Evolutionary conservation across 2,888 invertebrate genomes (phyloP).

Genomic region (Romanomermis culicivorax): DNA sequence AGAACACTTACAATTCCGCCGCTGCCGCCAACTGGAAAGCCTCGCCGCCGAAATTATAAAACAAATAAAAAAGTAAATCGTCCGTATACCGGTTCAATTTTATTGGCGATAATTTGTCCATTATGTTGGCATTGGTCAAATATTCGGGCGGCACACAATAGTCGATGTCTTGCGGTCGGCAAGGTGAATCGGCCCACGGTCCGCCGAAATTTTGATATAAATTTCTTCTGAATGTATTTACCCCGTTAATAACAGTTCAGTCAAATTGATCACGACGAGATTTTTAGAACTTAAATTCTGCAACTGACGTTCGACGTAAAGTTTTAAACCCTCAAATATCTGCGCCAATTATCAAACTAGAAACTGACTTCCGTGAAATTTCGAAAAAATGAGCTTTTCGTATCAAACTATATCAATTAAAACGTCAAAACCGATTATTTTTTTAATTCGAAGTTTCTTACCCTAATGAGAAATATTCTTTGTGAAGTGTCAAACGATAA

Average conservation of each 20-base stretch:
- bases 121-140: slow-evolving; percentile 81
- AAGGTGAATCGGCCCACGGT: slow-evolving; percentile 92
- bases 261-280: too few species aligned
- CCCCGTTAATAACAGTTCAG: background rate
- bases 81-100: slow-evolving; percentile 87
- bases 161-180: slow-evolving; percentile 81
- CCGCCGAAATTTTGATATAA: slow-evolving; percentile 95
- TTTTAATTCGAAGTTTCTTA: too few species aligned
- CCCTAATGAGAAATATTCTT: too few species aligned
- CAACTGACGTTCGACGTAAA: background rate
- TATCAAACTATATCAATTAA: too few species aligned
- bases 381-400: too few species aligned
- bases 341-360: too few species aligned
- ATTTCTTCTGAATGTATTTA: slow-evolving; percentile 32
- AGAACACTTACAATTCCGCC: slow-evolving; percentile 61
- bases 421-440: too few species aligned
- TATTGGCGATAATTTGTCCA: slow-evolving; percentile 55
- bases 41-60: slow-evolving; percentile 96
- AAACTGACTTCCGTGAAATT: too few species aligned
- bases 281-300: background rate
- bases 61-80: slow-evolving; percentile 93
- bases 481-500: too few species aligned
- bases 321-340: slow-evolving; percentile 1
- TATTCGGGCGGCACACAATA: slow-evolving; percentile 46
- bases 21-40: slow-evolving; percentile 91